These are phyloP conservation scores for Tethya wilhelma DNA, from an alignment of 37 sponge, comb jelly and placozoan species.

Conservation along the genomic window DNA sequence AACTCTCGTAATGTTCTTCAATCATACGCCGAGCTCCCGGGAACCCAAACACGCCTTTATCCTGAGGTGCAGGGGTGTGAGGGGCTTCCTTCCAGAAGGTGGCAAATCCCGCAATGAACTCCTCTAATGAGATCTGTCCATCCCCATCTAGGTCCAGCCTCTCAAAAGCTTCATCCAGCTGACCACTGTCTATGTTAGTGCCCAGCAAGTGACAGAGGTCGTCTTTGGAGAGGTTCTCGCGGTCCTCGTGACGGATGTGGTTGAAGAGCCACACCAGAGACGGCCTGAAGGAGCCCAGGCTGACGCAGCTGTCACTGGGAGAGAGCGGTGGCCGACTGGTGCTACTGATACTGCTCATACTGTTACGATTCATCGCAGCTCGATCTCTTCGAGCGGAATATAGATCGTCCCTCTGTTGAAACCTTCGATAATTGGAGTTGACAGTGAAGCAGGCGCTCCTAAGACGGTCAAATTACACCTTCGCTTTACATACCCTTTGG, in stretches of 20 bases:
- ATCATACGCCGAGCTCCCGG: background rate
- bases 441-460: too few species aligned
- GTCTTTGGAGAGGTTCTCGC: conserved; percentile 56
- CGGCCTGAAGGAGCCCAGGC: conserved; percentile 38
- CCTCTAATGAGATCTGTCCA: conserved; percentile 57
- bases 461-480: too few species aligned
- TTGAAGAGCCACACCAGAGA: conserved; percentile 50
- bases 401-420: too few species aligned
- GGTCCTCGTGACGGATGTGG: conserved; percentile 55
- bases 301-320: conserved; percentile 23
- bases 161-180: conserved; percentile 65
- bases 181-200: conserved; percentile 4
- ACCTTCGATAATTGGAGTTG: too few species aligned
- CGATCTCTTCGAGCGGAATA: too few species aligned
- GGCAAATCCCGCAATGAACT: conserved; percentile 71
- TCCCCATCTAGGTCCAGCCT: conserved; percentile 64
- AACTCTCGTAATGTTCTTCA: conserved; percentile 4
- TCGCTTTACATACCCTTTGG: too few species aligned
- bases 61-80: background rate
- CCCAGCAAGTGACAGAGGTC: conserved; percentile 51
- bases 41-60: too few species aligned
- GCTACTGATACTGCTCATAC: background rate
- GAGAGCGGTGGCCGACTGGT: conserved; percentile 7
- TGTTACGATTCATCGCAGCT: too few species aligned
- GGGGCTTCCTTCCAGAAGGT: conserved; percentile 54